Conservation (phyloP, 2,113 vertebrate genomes). For the Oxygymnocypris stewartii region DNA sequence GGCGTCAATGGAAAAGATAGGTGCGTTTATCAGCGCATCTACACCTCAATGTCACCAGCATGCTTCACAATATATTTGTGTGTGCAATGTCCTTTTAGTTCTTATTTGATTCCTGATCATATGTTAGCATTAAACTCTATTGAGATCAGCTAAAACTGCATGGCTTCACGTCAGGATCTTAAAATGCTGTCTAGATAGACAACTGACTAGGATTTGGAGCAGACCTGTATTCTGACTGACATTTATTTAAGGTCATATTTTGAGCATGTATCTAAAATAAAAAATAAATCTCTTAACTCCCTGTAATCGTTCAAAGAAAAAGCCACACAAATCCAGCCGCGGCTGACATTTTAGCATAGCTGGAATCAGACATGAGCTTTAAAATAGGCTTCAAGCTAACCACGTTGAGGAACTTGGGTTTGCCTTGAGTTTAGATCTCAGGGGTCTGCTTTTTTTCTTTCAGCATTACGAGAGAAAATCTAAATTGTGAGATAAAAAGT, state of each 20-base stretch:
- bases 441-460: not conserved
- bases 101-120: not conserved
- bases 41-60: not conserved
- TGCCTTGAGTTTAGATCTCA: not conserved
- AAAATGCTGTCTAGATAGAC: not conserved
- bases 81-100: not conserved
- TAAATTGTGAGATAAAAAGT: no score
- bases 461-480: not conserved
- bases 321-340: not conserved
- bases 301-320: conserved; percentile 2
- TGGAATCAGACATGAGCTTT: not conserved
- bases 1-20: conserved; percentile 75
- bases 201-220: not conserved
- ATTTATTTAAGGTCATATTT: not conserved
- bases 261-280: not conserved
- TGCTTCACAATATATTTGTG: not conserved
- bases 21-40: conserved; percentile 68
- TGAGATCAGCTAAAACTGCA: not conserved
- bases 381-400: not conserved
- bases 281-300: conserved; percentile 5
- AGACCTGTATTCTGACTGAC: not conserved
- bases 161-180: not conserved
- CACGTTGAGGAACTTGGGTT: not conserved
- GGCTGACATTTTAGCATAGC: not conserved
- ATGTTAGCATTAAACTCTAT: not conserved